phyloP scores from a whole-genome alignment of 2,888 invertebrate species.

The Phortica okadai region DNA sequence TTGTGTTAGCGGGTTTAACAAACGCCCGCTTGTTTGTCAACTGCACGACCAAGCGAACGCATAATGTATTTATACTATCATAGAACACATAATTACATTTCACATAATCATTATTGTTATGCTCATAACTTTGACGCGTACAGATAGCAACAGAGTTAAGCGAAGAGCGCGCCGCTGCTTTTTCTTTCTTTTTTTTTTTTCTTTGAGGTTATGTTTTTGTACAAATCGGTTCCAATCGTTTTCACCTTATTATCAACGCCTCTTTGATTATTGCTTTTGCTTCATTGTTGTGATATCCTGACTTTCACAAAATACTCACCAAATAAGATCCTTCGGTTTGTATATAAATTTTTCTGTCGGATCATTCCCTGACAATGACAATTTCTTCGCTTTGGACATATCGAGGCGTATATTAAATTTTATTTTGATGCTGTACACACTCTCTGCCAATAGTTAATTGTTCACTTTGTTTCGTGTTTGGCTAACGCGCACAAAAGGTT shows the following conservation, averaged over 20 bases:
- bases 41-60: too few relatives aligned
- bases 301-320: constrained; percentile 58
- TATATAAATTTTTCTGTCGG: constrained; percentile 70
- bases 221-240: neutral
- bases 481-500: too few relatives aligned
- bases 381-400: constrained; percentile 74
- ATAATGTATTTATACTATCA: too few relatives aligned
- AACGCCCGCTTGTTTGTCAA: constrained; percentile 5
- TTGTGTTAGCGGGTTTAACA: neutral
- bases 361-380: constrained; percentile 68
- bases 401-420: constrained; percentile 71
- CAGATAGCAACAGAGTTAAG: neutral
- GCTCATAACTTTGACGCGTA: neutral
- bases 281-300: too few relatives aligned
- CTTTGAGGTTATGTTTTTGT: constrained; percentile 28
- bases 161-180: neutral
- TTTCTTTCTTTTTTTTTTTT: constrained; percentile 41
- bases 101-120: neutral
- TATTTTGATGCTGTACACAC: constrained; percentile 63
- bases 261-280: too few relatives aligned
- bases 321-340: constrained; percentile 74
- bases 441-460: neutral
- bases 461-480: too few relatives aligned
- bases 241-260: neutral
- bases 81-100: too few relatives aligned